phyloP scores from a whole-genome alignment of 2,888 invertebrate genomes.

The Synergus japonicus region DNA sequence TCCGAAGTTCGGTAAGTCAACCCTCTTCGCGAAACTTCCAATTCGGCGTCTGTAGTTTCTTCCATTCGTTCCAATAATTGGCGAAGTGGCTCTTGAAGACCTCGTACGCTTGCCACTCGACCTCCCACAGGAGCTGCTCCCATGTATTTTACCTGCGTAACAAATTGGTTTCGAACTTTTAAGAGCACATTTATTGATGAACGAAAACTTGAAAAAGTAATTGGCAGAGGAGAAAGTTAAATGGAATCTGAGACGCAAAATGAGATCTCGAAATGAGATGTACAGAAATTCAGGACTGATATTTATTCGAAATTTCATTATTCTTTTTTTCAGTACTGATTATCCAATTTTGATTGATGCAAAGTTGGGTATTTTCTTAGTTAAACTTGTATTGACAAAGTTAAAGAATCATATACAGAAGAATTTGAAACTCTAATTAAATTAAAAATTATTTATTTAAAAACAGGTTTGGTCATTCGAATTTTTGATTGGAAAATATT shows the following conservation, averaged over 20 bases:
- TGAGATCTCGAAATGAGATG: neutral
- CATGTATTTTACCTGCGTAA: constrained; percentile 86
- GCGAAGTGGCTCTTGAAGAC: constrained; percentile 88
- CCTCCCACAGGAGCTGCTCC: constrained; percentile 88
- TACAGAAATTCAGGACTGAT: neutral
- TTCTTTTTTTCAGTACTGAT: neutral
- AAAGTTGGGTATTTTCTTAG: neutral
- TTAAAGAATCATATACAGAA: no score
- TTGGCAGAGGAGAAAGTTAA: neutral
- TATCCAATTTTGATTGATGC: neutral
- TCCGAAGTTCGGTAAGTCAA: constrained; percentile 72
- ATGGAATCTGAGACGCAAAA: neutral
- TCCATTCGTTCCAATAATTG: constrained; percentile 71
- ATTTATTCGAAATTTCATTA: neutral
- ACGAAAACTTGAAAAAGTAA: neutral
- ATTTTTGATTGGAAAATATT: no score
- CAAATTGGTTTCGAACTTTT: neutral
- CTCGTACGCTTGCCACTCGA: constrained; percentile 89
- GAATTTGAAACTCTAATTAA: no score
- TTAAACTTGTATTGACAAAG: no score
- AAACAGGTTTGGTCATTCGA: no score
- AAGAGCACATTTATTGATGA: neutral
- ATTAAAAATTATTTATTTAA: no score
- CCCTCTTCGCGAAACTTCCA: constrained; percentile 74
- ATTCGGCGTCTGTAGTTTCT: constrained; percentile 67